Evolutionary conservation across 2,113 vertebrate genomes (phyloP).

Genomic region (Ictidomys tridecemlineatus): DNA sequence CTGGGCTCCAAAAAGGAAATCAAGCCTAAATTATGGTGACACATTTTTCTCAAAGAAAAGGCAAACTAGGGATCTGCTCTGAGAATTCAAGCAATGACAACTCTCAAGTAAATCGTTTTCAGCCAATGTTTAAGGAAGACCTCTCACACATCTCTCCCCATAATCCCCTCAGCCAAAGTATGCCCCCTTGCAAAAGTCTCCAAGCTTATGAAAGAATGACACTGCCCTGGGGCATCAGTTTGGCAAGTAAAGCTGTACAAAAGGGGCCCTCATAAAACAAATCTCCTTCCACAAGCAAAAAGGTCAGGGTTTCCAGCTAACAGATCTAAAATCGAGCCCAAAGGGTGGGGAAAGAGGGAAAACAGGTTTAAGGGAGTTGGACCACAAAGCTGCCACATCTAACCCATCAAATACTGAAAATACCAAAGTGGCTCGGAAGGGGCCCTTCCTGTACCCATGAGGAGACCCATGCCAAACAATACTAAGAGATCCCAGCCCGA

Average conservation of each 20-base stretch:
- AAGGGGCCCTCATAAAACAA: conserved; percentile 47
- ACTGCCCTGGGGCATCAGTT: background rate
- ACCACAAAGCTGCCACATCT: conserved; percentile 58
- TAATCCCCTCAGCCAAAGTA: background rate
- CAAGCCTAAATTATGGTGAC: background rate
- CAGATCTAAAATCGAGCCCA: background rate
- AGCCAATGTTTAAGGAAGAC: conserved; percentile 20
- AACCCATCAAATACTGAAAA: conserved; percentile 19
- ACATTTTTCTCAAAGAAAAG: conserved; percentile 37
- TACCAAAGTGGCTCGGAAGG: conserved; percentile 41
- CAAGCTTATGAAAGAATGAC: conserved; percentile 36
- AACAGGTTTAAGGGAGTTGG: background rate
- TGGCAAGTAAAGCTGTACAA: conserved; percentile 5
- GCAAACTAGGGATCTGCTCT: conserved; percentile 7
- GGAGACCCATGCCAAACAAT: conserved; percentile 28
- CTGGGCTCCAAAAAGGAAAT: background rate
- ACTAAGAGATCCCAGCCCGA: conserved; percentile 65
- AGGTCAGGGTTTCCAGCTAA: background rate
- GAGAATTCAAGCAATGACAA: conserved; percentile 23
- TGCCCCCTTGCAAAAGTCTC: conserved; percentile 20
- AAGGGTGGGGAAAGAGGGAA: background rate
- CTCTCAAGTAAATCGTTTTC: background rate
- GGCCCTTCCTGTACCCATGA: conserved; percentile 43
- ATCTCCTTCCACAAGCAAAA: conserved; percentile 4
- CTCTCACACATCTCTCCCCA: background rate